Base-by-base conservation (phyloP, 2,888 invertebrate species). In the Drosophila atripex region DNA sequence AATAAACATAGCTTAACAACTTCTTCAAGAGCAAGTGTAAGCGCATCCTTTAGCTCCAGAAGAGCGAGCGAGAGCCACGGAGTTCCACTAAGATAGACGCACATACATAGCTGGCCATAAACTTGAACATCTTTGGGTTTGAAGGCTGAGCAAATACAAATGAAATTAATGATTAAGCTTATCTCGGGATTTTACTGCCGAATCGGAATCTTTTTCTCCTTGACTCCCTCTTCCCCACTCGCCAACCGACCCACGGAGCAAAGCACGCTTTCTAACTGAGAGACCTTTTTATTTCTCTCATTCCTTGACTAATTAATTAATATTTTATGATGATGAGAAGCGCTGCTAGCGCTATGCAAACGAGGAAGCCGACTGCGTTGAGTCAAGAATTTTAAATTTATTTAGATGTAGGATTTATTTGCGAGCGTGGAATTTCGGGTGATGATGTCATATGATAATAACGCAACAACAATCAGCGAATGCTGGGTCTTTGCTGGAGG, bases 381-480 rank as follows among this genome's bases (percentile, higher is more conserved):
- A 64, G 65, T 50, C 61, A 80, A 77, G 85, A 86, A 83, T 85
- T 85, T 76, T 71, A 82, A 84, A 84, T 88, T 84, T 78, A 80
- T 82, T 78, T 78, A 78, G 77, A 74, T 80, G 78, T 77, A 86
- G 89, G 86, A 89, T 88, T 89, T 88, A 88, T 89, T 88, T 88
- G 86, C 75, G 80, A 84, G 78, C 76, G 76, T 86, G 85, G 88
- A 90, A 90, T 89, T 90, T 89, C 83, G 77, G 87, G 88, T 89
- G 89, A 89, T 89, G 89, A 89, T 89, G 89, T 90, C 89, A 89
- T 89, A 77, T 89, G 90, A 90, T 89, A 89, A 88, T 76, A 80
- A 86, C 83, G 77, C 76, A 77, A 86, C 80, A 77, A 71, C 70
- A 78, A 75, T 4, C 21, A 23, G 3, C 52, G 23, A 35, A 9